Percentiles rank a stretch among this genome's conserved stretches.
These are phyloP conservation scores for Ia io DNA, from an alignment of 2,113 vertebrate genomes.

Conservation along the genomic window DNA sequence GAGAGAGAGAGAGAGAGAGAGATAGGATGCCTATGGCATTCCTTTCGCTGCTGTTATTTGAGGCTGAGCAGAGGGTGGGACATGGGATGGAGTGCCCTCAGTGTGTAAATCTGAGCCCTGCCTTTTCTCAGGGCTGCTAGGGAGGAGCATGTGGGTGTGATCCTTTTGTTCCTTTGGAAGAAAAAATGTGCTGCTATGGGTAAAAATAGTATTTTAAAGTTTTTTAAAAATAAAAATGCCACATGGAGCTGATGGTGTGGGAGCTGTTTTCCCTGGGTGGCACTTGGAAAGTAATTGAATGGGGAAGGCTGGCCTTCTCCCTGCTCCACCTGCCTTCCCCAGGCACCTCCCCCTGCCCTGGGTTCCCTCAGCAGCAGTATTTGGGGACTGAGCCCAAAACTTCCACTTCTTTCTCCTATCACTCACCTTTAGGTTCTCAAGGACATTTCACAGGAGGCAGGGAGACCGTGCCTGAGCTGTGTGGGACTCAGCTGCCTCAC, in stretches of 20 bases:
- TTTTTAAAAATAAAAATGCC: conserved; percentile 51
- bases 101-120: background rate
- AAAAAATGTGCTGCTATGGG: background rate
- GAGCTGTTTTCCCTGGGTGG: background rate
- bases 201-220: conserved; percentile 69
- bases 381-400: background rate
- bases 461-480: fast-evolving
- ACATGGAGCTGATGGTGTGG: conserved; percentile 5
- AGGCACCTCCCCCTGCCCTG: background rate
- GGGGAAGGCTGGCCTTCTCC: background rate
- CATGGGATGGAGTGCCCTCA: background rate
- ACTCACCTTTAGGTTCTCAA: background rate
- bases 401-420: background rate
- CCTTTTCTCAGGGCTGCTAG: conserved; percentile 10
- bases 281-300: background rate
- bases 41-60: background rate
- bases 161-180: conserved; percentile 71
- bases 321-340: background rate
- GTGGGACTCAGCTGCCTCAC: background rate
- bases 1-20: background rate
- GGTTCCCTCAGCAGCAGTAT: background rate
- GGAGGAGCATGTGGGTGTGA: conserved; percentile 57
- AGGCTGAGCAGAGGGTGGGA: background rate
- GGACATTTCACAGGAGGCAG: background rate
- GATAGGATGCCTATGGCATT: background rate